A percentile compares a stretch with the other conserved stretches of the same genome.
Conservation (phyloP, 1,140 invertebrate species). For the Drosophila subobscura region DNA sequence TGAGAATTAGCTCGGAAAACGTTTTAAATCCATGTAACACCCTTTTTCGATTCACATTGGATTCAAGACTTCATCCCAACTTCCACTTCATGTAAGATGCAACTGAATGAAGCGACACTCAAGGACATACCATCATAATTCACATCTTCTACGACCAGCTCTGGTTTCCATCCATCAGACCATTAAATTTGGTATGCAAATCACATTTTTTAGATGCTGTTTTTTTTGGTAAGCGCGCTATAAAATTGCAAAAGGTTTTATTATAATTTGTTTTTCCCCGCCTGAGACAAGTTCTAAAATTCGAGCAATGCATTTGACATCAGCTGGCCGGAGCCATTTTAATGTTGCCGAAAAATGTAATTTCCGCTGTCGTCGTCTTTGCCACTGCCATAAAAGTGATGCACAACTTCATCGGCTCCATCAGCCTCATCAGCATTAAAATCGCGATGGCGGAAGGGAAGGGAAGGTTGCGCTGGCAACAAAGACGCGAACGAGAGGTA, state of each 20-base stretch:
- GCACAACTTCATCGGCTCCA: slow-evolving; percentile 71
- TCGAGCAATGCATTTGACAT: slow-evolving; percentile 67
- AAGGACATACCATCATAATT: not conserved
- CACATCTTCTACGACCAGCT: slow-evolving; percentile 10
- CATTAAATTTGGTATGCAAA: slow-evolving; percentile 79
- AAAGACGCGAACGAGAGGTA: slow-evolving; percentile 31
- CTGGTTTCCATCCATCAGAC: slow-evolving; percentile 15
- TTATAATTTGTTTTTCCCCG: slow-evolving; percentile 62
- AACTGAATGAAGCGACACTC: not conserved
- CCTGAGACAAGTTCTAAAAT: slow-evolving; percentile 50
- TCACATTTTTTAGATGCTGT: slow-evolving; percentile 50
- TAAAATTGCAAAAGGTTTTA: slow-evolving; percentile 68
- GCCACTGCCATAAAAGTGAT: slow-evolving; percentile 63
- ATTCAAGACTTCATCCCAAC: no score
- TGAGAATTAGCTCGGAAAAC: no score
- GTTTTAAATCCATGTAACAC: no score
- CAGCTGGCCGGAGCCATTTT: slow-evolving; percentile 69
- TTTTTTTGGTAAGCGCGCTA: slow-evolving; percentile 44
- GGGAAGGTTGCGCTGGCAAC: slow-evolving; percentile 23
- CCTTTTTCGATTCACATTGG: no score
- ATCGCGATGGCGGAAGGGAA: slow-evolving; percentile 28
- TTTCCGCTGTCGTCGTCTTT: slow-evolving; percentile 69
- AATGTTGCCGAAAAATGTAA: slow-evolving; percentile 80
- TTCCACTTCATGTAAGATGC: no score
- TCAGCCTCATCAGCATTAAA: slow-evolving; percentile 71